Evolutionary conservation across 2,113 vertebrate genomes (phyloP).

Genomic region (Pachypanchax playfairii): DNA sequence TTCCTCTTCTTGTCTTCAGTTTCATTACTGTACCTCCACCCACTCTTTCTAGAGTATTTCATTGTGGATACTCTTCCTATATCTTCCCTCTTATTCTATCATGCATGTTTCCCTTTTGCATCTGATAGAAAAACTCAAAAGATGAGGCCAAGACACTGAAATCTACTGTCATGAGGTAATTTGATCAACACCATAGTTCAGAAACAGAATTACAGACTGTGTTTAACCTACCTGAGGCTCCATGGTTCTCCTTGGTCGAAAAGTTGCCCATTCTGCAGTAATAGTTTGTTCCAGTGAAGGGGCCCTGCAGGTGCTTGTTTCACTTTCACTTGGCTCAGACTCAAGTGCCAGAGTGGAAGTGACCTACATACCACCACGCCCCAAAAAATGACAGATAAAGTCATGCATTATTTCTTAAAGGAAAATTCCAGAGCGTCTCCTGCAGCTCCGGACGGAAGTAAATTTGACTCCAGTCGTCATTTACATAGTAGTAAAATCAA

Average conservation of each 20-base stretch:
- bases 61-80: neutral
- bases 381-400: constrained; percentile 27
- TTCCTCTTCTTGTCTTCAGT: constrained; percentile 41
- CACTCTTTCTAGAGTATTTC: constrained; percentile 9
- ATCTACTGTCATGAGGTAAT: no score
- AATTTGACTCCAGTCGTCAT: neutral
- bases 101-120: neutral
- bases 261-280: constrained; percentile 79
- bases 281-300: constrained; percentile 30
- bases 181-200: no score
- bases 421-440: constrained; percentile 5
- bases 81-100: neutral
- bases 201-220: neutral
- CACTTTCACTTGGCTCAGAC: constrained; percentile 26
- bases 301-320: constrained; percentile 53
- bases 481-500: constrained; percentile 15
- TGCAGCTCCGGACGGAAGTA: neutral
- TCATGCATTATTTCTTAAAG: constrained; percentile 10
- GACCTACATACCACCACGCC: constrained; percentile 37
- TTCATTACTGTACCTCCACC: constrained; percentile 31
- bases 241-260: constrained; percentile 77
- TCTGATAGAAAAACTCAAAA: neutral
- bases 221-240: constrained; percentile 69
- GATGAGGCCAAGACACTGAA: neutral
- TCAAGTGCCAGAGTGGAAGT: constrained; percentile 33